These are phyloP conservation scores for Sorex fumeus DNA, from an alignment of 2,113 vertebrate genomes.

Conservation along the genomic window DNA sequence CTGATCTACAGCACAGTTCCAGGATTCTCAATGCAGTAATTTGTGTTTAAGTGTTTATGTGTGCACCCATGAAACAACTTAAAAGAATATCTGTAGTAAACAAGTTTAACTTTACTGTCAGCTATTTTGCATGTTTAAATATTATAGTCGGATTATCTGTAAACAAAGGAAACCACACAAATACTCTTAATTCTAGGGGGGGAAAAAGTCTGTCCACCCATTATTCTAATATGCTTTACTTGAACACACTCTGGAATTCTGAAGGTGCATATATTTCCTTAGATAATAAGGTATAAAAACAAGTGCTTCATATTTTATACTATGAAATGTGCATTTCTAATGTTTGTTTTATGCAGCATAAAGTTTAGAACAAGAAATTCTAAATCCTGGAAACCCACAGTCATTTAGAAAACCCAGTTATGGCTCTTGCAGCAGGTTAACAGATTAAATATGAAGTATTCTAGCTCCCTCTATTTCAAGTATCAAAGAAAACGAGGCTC, in stretches of 20 bases:
- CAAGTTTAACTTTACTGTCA: conserved; percentile 66
- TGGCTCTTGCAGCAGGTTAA: conserved; percentile 83
- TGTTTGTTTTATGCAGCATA: conserved; percentile 72
- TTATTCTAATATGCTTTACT: conserved; percentile 74
- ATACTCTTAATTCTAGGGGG: conserved; percentile 63
- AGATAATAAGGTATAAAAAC: conserved; percentile 80
- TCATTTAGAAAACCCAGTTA: conserved; percentile 73
- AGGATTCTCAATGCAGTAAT: conserved; percentile 48
- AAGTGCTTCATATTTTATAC: conserved; percentile 73
- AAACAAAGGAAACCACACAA: conserved; percentile 83
- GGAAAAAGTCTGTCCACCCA: conserved; percentile 58
- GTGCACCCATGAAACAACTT: conserved; percentile 50
- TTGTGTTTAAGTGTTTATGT: neutral
- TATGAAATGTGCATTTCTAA: conserved; percentile 78
- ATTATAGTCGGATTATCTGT: conserved; percentile 77
- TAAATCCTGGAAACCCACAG: conserved; percentile 74
- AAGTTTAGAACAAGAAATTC: conserved; percentile 72
- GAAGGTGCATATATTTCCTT: conserved; percentile 74
- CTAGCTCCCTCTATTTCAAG: conserved; percentile 77
- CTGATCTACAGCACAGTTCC: neutral
- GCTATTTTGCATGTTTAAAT: conserved; percentile 74
- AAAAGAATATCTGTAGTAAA: conserved; percentile 69
- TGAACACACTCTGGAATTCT: conserved; percentile 73
- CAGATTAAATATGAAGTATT: conserved; percentile 76
- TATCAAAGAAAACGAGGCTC: conserved; percentile 76